phyloP scores from a whole-genome alignment of 1,140 invertebrate genomes.

The Parapsyche elsis region DNA sequence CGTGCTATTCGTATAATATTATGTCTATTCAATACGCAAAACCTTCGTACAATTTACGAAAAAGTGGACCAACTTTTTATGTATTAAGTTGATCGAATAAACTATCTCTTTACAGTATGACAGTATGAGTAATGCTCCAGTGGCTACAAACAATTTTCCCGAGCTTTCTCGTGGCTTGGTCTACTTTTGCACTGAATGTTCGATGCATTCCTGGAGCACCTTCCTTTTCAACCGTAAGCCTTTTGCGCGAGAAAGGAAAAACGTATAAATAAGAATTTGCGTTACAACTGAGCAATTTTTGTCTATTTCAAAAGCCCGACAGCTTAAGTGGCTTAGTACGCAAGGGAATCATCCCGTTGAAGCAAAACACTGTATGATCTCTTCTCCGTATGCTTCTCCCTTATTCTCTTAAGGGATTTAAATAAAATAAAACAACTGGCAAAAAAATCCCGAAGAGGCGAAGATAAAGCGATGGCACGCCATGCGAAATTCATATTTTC shows the following conservation, averaged over 20 bases:
- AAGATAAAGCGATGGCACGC: neutral
- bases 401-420: conserved; percentile 12
- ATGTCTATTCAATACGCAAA: too few relatives aligned
- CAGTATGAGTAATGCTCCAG: too few relatives aligned
- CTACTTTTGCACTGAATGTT: too few relatives aligned
- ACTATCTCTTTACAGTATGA: too few relatives aligned
- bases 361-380: conserved; percentile 25
- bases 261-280: neutral
- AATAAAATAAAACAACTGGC: conserved; percentile 18
- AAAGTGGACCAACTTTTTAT: too few relatives aligned
- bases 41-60: too few relatives aligned
- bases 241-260: neutral
- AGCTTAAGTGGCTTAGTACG: conserved; percentile 21
- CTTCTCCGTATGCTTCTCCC: neutral
- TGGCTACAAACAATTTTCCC: too few relatives aligned
- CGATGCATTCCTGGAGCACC: too few relatives aligned
- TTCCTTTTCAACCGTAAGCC: neutral
- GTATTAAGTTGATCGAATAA: too few relatives aligned
- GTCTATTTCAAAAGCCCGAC: conserved; percentile 24
- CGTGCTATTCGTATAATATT: too few relatives aligned
- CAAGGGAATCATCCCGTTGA: conserved; percentile 23
- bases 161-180: too few relatives aligned
- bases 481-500: conserved; percentile 1
- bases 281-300: conserved; percentile 20
- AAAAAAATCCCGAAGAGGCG: neutral